phyloP scores from a whole-genome alignment of 2,888 invertebrate genomes.

The Xylota segnis region DNA sequence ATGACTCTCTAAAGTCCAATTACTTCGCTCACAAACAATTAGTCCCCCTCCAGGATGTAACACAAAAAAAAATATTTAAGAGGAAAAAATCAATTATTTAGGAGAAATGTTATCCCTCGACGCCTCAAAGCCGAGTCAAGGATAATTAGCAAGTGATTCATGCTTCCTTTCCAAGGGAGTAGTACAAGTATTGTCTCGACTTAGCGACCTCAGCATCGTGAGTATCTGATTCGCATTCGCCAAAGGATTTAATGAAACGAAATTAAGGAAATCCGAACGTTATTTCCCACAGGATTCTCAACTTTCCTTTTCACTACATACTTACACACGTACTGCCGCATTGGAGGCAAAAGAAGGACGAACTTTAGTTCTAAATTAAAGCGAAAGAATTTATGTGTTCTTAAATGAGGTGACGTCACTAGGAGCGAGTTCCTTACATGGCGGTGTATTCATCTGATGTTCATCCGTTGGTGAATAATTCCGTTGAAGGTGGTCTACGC shows the following conservation, averaged over 20 bases:
- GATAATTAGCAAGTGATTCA: conserved; percentile 27
- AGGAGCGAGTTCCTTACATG: background rate
- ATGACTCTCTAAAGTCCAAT: conserved; percentile 36
- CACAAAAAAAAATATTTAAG: background rate
- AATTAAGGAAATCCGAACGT: background rate
- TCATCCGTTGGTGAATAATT: conserved; percentile 10
- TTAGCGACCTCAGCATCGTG: background rate
- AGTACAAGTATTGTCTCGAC: background rate
- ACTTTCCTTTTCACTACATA: background rate
- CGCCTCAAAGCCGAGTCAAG: background rate
- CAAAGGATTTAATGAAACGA: conserved; percentile 5
- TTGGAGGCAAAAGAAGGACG: too few relatives aligned
- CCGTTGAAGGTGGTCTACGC: background rate
- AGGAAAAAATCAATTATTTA: conserved; percentile 37
- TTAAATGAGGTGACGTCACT: background rate
- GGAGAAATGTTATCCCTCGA: conserved; percentile 14
- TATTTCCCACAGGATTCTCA: background rate
- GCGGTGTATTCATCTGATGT: conserved; percentile 5
- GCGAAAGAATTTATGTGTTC: background rate
- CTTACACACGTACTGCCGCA: background rate
- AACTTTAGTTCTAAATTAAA: background rate
- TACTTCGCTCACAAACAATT: conserved; percentile 33
- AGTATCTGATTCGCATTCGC: background rate
- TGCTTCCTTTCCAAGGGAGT: background rate
- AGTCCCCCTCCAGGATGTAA: background rate